These are phyloP conservation scores for Hyles lineata DNA, from an alignment of 2,888 invertebrate species.

Conservation along the genomic window DNA sequence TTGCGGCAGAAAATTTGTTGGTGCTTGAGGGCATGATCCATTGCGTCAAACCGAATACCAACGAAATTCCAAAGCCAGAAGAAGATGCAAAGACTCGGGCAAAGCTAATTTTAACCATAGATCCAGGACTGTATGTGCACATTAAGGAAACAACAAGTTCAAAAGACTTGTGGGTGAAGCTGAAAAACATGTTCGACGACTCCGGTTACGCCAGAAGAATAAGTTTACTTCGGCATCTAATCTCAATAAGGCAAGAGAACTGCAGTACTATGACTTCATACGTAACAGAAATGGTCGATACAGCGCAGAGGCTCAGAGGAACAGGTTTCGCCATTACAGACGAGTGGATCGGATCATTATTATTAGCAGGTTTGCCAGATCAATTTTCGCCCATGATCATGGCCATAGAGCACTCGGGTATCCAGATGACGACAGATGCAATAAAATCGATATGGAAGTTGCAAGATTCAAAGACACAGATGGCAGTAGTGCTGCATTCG, in stretches of 20 bases:
- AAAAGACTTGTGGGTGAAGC: not conserved
- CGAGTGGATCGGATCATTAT: not conserved
- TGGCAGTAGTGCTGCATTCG: no score
- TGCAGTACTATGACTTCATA: not conserved
- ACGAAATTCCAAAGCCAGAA: not conserved
- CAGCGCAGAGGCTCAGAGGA: not conserved
- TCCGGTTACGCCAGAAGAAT: no score
- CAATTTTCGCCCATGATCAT: not conserved
- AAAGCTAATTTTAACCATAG: conserved; percentile 7
- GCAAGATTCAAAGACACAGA: no score
- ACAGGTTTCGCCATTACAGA: not conserved
- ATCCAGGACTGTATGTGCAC: not conserved
- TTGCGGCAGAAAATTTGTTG: conserved; percentile 41
- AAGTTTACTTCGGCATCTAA: not conserved
- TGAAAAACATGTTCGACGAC: not conserved
- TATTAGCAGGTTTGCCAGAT: not conserved
- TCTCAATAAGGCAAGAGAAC: not conserved
- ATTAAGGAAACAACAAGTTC: not conserved
- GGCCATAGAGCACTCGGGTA: not conserved
- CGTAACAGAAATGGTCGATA: not conserved
- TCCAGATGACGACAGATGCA: not conserved
- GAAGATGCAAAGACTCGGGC: not conserved
- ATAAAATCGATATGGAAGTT: no score
- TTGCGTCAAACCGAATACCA: conserved; percentile 32
- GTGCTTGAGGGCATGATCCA: conserved; percentile 38